Conservation (phyloP, 2,113 vertebrate species). For the Sialia sialis region DNA sequence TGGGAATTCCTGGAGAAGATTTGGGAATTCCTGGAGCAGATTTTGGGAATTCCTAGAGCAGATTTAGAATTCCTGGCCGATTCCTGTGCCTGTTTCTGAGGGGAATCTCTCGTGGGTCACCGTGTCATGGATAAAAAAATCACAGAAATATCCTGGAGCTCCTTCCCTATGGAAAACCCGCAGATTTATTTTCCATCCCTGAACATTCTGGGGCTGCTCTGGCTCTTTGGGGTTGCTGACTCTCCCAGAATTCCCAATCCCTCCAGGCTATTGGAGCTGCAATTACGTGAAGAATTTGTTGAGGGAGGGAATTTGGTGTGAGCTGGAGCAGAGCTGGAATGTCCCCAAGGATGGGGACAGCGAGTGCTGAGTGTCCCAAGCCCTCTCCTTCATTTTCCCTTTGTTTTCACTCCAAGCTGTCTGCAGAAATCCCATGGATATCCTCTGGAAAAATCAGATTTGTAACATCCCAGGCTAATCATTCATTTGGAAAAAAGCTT, state of each 20-base stretch:
- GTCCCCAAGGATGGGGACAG: neutral
- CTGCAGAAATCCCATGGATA: neutral
- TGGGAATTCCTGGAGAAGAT: neutral
- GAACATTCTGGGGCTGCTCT: neutral
- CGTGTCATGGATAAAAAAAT: too few relatives aligned
- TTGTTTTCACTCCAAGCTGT: neutral
- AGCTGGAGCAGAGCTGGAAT: neutral
- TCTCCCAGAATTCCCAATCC: neutral
- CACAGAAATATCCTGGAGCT: neutral
- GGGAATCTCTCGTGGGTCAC: neutral
- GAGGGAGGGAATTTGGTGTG: neutral
- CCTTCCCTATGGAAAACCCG: neutral
- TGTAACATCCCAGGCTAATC: neutral
- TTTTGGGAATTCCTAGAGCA: too few relatives aligned
- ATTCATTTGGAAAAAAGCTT: neutral
- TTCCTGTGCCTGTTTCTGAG: neutral
- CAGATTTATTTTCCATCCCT: fast-evolving
- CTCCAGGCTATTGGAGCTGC: neutral
- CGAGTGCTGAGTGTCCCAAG: neutral
- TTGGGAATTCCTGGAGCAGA: too few relatives aligned
- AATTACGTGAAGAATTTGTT: neutral
- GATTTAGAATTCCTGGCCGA: neutral
- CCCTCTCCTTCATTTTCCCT: neutral
- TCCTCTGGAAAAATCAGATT: neutral
- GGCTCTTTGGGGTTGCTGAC: neutral